Evolutionary conservation across 2,797 vertebrate genomes (phyloP).

Genomic region (Malacoraja senta): DNA sequence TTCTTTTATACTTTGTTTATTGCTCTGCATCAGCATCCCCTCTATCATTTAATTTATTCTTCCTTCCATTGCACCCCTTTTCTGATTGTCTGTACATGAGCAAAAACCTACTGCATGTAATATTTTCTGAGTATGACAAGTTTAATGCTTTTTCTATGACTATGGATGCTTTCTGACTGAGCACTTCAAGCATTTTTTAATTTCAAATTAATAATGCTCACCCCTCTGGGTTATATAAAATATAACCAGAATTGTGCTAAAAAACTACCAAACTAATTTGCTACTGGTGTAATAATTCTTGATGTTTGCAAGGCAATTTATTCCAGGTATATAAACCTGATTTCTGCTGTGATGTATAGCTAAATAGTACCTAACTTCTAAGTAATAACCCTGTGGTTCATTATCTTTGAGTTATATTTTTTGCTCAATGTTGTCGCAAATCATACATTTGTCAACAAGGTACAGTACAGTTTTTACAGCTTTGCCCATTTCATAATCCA

Average conservation of each 20-base stretch:
- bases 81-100: neutral
- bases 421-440: neutral
- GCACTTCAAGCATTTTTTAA: neutral
- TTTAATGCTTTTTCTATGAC: neutral
- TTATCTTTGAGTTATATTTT: neutral
- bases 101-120: neutral
- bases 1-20: neutral
- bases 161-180: neutral
- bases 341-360: neutral
- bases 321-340: neutral
- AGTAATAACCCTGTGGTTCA: neutral
- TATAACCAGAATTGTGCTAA: neutral
- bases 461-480: neutral
- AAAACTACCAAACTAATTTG: neutral
- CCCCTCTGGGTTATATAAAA: too few relatives aligned
- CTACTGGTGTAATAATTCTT: neutral
- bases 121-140: neutral
- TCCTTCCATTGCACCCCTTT: neutral
- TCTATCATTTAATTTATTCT: neutral
- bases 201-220: neutral
- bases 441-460: slow-evolving; percentile 5
- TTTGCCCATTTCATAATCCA: slow-evolving; percentile 21
- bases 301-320: slow-evolving; percentile 1
- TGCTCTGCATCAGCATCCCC: neutral
- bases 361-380: neutral